Evolutionary conservation across 2,888 invertebrate genomes (phyloP), one percentile per base, ranked within the genome.

Genomic region (Xestoiulus laeticollis): DNA sequence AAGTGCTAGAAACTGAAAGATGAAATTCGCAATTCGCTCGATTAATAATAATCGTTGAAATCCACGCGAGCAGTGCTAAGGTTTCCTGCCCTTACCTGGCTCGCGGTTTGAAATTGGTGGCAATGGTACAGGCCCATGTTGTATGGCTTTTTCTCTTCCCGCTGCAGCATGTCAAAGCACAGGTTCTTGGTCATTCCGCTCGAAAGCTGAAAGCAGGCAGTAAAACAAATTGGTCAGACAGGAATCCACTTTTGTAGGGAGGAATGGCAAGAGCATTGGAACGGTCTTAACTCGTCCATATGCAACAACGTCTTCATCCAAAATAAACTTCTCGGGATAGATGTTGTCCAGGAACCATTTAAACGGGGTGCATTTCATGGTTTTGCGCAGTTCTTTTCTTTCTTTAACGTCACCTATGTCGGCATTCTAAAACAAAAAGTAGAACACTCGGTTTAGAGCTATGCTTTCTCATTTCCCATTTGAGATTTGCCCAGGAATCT

Each of bases 271-370:
- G 14, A 43, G 43, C 85, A 33, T 2, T 84, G n/a, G 2, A 38
- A 44, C 19, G 44, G 85, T 85, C 85, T 85, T 43, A 84, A 90
- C 89, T 88, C 89, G 84, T 85, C 90, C 90, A 87, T 88, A 89
- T 22, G 90, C 90, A 8, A 86, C 4, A 43, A 89, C 88, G 53
- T 89, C 89, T 85, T 90, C 90, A 48, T 90, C 90, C 68, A 90
- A 86, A 30, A 90, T 89, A 44, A 89, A 89, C 87, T 89, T 90
- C 87, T 89, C 89, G 8, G 90, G 99, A 93, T 98, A 99, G 90
- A 99, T 95, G 92, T 96, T 98, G 92, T 98, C 97, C 93, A 99
- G 94, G 93, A 97, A 99, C 99, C 99, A 99, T 92, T 97, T 96
- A 94, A 99, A 99, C 88, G 95, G 95, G 93, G 99, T 98, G 93